Percentiles rank a stretch among this genome's conserved stretches.
phyloP scores from a whole-genome alignment of 2,113 vertebrate genomes.

The Ellobius talpinus region DNA sequence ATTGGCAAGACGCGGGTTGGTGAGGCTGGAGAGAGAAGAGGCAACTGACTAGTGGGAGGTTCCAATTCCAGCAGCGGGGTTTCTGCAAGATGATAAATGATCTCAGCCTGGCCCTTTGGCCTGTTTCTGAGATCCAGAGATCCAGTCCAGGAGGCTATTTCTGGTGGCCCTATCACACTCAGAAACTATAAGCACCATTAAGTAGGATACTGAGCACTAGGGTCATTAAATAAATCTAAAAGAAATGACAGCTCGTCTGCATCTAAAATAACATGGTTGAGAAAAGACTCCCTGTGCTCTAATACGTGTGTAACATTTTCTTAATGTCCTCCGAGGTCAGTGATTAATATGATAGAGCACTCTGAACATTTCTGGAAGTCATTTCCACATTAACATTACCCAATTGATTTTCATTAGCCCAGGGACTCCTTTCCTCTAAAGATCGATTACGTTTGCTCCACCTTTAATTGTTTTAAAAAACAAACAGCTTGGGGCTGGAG shows the following conservation, averaged over 20 bases:
- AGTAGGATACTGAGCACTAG: neutral
- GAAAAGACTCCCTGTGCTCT: conserved; percentile 9
- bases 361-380: conserved; percentile 63
- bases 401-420: conserved; percentile 69
- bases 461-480: conserved; percentile 71
- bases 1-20: neutral
- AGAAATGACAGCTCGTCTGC: conserved; percentile 8
- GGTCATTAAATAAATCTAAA: conserved; percentile 55
- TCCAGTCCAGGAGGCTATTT: neutral
- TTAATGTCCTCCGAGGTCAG: conserved; percentile 65
- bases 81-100: neutral
- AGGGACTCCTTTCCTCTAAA: conserved; percentile 34
- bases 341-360: conserved; percentile 59
- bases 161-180: neutral
- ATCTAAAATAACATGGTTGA: neutral
- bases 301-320: conserved; percentile 49
- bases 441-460: conserved; percentile 21
- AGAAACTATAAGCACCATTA: neutral
- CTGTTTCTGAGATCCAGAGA: conserved; percentile 23
- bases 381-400: conserved; percentile 70
- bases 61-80: neutral
- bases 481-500: no score
- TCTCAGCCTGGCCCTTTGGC: conserved; percentile 17
- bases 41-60: neutral
- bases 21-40: neutral